Evolutionary conservation across 2,888 invertebrate genomes (phyloP).

Genomic region (Gastrophysa polygoni): DNA sequence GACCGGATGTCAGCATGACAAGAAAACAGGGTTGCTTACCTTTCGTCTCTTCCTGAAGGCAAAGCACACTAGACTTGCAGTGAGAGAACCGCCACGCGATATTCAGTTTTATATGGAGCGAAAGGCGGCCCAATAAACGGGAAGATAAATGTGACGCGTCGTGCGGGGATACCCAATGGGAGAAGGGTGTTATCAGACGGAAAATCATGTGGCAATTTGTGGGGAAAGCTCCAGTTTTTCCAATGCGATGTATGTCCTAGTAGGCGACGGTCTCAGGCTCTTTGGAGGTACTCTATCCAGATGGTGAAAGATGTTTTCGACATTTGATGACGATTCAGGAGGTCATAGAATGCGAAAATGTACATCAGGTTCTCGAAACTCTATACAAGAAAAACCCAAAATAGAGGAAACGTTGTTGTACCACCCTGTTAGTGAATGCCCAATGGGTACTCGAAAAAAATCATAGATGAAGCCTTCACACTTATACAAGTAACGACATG

Average conservation of each 20-base stretch:
- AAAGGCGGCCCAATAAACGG: constrained; percentile 23
- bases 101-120: constrained; percentile 26
- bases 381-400: too few species aligned
- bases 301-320: too few species aligned
- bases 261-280: neutral
- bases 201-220: constrained; percentile 20
- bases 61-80: constrained; percentile 25
- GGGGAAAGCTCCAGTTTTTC: constrained; percentile 5
- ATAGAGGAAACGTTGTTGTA: too few species aligned
- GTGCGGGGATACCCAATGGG: constrained; percentile 12
- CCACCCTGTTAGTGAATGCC: too few species aligned
- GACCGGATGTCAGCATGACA: neutral
- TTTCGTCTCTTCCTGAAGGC: constrained; percentile 23
- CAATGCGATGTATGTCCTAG: neutral
- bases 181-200: constrained; percentile 14
- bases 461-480: too few species aligned
- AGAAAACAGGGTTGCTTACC: constrained; percentile 14
- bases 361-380: too few species aligned
- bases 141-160: constrained; percentile 26
- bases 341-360: too few species aligned
- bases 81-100: constrained; percentile 26
- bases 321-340: too few species aligned
- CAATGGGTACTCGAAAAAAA: too few species aligned
- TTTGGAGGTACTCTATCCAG: too few species aligned
- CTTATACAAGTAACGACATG: too few species aligned